Evolutionary conservation across 2,888 invertebrate species (phyloP).

Genomic region (Stenichneumon culpator): DNA sequence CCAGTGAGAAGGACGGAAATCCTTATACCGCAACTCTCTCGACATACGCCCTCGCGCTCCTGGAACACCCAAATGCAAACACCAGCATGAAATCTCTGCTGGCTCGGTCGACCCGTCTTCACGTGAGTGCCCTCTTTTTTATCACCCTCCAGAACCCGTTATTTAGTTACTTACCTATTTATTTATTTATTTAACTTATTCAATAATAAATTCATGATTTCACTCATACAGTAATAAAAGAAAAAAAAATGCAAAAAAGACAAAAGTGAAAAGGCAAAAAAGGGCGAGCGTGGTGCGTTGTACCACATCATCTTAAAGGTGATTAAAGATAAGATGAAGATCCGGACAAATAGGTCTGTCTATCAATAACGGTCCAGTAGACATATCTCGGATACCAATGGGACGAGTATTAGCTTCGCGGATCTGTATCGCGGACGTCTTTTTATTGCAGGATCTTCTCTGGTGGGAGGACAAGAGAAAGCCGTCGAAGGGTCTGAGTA

Average conservation of each 20-base stretch:
- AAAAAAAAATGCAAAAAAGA: neutral
- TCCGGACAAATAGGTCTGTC: too few species aligned
- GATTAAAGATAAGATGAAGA: too few species aligned
- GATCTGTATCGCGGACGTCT: slow-evolving; percentile 3
- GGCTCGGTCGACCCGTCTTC: slow-evolving; percentile 83
- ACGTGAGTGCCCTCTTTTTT: slow-evolving; percentile 70
- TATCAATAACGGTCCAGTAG: neutral
- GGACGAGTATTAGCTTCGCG: neutral
- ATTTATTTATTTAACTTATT: too few species aligned
- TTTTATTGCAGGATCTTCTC: slow-evolving; percentile 82
- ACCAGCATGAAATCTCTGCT: slow-evolving; percentile 84
- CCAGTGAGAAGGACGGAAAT: slow-evolving; percentile 80
- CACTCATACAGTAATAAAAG: neutral
- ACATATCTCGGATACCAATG: neutral
- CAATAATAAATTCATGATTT: too few species aligned
- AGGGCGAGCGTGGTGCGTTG: too few species aligned
- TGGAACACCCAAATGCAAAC: slow-evolving; percentile 85
- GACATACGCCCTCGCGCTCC: slow-evolving; percentile 86
- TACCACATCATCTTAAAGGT: too few species aligned
- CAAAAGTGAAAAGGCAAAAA: too few species aligned
- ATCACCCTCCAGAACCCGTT: neutral
- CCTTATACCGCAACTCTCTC: slow-evolving; percentile 86
- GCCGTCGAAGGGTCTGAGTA: slow-evolving; percentile 87
- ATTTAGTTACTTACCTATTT: too few species aligned
- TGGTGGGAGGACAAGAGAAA: slow-evolving; percentile 86